Conservation (phyloP, 1,140 invertebrate species). For the Rhopalosiphum padi region DNA sequence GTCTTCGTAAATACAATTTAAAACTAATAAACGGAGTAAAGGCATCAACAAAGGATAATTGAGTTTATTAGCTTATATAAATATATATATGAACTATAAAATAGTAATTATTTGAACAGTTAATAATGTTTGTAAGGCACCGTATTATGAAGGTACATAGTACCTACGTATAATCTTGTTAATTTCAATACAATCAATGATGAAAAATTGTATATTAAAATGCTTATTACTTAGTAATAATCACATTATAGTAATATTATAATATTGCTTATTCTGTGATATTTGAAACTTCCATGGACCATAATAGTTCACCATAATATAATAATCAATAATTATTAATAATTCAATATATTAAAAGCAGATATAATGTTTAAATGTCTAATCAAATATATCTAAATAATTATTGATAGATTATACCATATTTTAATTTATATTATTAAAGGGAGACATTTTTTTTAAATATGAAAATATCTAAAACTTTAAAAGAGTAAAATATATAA, state of each 20-base stretch:
- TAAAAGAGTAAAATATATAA: no score
- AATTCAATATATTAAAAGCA: not conserved
- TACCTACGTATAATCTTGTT: no score
- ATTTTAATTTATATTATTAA: no score
- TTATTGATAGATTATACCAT: not conserved
- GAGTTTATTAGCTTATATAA: not conserved
- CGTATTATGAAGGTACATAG: not conserved
- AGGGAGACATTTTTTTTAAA: no score
- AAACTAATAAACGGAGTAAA: not conserved
- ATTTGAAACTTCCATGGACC: not conserved
- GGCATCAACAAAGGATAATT: not conserved
- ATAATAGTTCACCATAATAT: not conserved
- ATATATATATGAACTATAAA: not conserved
- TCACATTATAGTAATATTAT: not conserved
- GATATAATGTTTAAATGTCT: not conserved
- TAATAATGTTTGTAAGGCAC: not conserved
- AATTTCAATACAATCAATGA: not conserved
- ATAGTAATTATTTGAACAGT: not conserved
- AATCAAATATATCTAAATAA: not conserved
- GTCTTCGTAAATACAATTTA: not conserved
- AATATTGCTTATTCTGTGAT: not conserved
- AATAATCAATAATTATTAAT: not conserved
- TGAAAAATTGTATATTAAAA: not conserved
- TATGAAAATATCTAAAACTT: not conserved
- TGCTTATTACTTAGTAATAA: not conserved